Conservation (phyloP, 2,797 vertebrate species). For the Ispidina picta region DNA sequence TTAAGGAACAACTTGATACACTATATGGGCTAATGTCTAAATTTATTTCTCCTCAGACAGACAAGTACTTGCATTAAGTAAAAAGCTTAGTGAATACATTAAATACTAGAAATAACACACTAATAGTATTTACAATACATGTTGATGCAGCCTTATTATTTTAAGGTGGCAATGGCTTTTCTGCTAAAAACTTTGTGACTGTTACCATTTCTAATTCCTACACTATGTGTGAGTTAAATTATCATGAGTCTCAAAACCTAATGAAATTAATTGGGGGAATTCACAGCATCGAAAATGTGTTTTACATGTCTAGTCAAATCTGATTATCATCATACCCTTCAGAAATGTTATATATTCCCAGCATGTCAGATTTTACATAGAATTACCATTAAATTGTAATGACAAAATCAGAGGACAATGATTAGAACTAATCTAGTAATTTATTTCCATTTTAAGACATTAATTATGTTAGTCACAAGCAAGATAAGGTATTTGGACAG, state of each 20-base stretch:
- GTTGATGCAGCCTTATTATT: not conserved
- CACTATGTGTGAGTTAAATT: not conserved
- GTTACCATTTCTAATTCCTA: not conserved
- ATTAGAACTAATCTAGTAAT: not conserved
- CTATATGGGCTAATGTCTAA: not conserved
- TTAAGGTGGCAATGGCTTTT: not conserved
- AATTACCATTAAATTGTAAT: not conserved
- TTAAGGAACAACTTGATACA: not conserved
- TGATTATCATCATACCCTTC: slow-evolving; percentile 28
- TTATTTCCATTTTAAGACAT: slow-evolving; percentile 6
- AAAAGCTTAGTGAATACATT: not conserved
- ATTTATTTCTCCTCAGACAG: not conserved
- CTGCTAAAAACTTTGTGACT: not conserved
- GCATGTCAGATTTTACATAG: slow-evolving; percentile 26
- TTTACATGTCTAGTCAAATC: slow-evolving; percentile 44
- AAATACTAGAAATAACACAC: not conserved
- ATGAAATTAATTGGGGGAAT: slow-evolving; percentile 2
- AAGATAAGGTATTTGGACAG: not conserved
- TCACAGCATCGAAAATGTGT: not conserved
- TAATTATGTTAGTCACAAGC: not conserved
- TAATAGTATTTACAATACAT: not conserved
- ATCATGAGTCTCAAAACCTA: not conserved
- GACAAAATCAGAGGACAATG: slow-evolving; percentile 1
- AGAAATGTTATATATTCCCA: slow-evolving; percentile 17
- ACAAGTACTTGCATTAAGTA: not conserved